Conservation (phyloP, 2,113 vertebrate genomes). For the Colistium nudipinnis region DNA sequence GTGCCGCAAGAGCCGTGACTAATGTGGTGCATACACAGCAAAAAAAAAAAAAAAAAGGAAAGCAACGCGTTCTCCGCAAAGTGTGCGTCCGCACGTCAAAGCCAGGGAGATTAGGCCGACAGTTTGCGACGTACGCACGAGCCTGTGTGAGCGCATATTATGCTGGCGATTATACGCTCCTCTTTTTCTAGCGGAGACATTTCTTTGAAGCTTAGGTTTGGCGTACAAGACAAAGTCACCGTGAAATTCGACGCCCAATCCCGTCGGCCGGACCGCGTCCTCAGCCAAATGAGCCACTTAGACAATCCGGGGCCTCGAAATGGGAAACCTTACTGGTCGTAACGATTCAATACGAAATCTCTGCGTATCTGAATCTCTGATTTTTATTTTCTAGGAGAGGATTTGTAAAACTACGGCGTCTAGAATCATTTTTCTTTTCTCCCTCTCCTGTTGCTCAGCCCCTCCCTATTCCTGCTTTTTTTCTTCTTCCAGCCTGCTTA, state of each 20-base stretch:
- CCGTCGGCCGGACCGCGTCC: conserved; percentile 32
- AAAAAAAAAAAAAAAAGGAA: no score
- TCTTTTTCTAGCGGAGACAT: conserved; percentile 59
- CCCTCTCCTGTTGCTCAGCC: conserved; percentile 22
- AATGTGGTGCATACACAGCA: conserved; percentile 23
- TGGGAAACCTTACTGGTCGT: conserved; percentile 19
- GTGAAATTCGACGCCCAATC: conserved; percentile 70
- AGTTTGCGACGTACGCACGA: conserved; percentile 45
- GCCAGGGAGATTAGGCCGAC: conserved; percentile 65
- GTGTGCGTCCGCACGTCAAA: conserved; percentile 37
- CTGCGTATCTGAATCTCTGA: conserved; percentile 18
- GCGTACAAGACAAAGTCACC: conserved; percentile 67
- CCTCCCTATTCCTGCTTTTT: conserved; percentile 16
- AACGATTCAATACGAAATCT: conserved; percentile 45
- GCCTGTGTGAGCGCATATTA: conserved; percentile 63
- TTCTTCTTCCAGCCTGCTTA: conserved; percentile 47
- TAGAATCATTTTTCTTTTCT: conserved; percentile 3
- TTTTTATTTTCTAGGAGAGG: conserved; percentile 27
- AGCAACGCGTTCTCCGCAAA: no score
- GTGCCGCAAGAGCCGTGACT: conserved; percentile 4
- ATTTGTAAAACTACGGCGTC: conserved; percentile 35
- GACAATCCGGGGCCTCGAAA: conserved; percentile 8
- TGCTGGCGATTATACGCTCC: conserved; percentile 64
- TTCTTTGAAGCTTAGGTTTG: conserved; percentile 76
- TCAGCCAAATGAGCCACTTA: conserved; percentile 42